Conservation (phyloP, 2,797 vertebrate species). For the Rhynchotus rufescens region DNA sequence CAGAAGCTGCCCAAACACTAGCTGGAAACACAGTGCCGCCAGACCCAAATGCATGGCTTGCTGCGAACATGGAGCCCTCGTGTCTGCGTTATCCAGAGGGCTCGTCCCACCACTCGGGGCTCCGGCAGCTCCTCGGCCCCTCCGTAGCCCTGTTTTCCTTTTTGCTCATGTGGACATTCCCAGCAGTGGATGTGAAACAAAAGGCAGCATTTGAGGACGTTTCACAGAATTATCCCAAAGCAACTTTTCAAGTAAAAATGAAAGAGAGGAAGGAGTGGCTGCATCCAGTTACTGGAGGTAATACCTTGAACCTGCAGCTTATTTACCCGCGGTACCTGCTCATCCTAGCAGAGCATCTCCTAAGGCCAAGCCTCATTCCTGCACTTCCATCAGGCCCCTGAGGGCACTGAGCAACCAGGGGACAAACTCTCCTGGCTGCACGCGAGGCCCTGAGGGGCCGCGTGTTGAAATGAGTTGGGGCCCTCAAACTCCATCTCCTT, state of each 20-base stretch:
- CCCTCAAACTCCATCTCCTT: rapidly evolving
- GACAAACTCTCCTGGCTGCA: not conserved
- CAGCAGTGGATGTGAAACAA: not conserved
- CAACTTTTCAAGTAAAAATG: conserved; percentile 34
- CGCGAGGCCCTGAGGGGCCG: no score
- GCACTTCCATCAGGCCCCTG: not conserved
- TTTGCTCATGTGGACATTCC: not conserved
- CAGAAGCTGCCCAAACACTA: not conserved
- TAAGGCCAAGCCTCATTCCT: not conserved
- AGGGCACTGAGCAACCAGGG: rapidly evolving
- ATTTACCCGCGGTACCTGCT: not conserved
- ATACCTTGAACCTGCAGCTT: not conserved
- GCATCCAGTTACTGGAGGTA: not conserved
- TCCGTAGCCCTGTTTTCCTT: not conserved
- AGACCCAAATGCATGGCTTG: rapidly evolving
- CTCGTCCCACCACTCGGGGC: not conserved
- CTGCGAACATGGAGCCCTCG: not conserved
- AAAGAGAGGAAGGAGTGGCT: not conserved
- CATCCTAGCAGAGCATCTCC: not conserved
- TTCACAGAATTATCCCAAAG: not conserved
- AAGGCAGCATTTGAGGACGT: not conserved
- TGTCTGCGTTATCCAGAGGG: no score
- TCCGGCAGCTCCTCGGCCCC: not conserved
- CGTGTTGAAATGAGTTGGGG: no score
- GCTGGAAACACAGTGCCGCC: not conserved